Base-by-base conservation (phyloP, 2,888 invertebrate genomes). In the Epistrophella euchroma region DNA sequence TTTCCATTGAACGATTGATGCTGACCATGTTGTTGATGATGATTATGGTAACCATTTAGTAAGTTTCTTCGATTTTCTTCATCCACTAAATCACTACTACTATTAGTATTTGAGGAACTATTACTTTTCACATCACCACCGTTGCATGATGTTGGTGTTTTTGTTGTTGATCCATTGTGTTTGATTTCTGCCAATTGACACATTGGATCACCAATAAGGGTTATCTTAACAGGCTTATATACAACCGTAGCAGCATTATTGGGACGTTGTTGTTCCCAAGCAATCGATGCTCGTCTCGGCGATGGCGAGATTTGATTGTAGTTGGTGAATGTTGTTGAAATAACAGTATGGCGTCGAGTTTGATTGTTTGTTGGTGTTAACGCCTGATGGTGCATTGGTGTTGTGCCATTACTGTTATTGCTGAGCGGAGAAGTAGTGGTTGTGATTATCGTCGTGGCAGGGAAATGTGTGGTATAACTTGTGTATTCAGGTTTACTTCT, bases 401-500 rank as follows among this genome's bases (percentile, higher is more conserved):
- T 64, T 47, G 79, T 32, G n/a, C 72, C 55, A 79, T 78, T 81
- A 40, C 62, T 68, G 37, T 76, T 71, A 43, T 72, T 68, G 17
- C 60, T 89, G 11, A 66, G 68, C 85, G 82, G 89, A 52, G 76
- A 62, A 85, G 88, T 71, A 88, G 88, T 71, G 81, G 88, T 87
- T 88, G 85, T 83, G 87, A 88, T 70, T 88, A 79, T 87, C 88
- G 88, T 90, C 84, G 91, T 89, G 85, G 90, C 90, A 88, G 92
- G 92, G 89, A 91, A 91, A 90, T 91, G 90, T 79, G 92, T 91
- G 64, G 92, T 92, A 87, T 92, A 92, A 88, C 92, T 92, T 87
- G 92, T 92, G 87, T 91, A 91, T 89, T 92, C 92, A 83, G 92
- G 92, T 89, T 92, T 92, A 92, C 92, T 92, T 92, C 92, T 92